A percentile compares a stretch with the other conserved stretches of the same genome.
Evolutionary conservation across 2,113 vertebrate genomes (phyloP).

Genomic region (Dasyprocta punctata): DNA sequence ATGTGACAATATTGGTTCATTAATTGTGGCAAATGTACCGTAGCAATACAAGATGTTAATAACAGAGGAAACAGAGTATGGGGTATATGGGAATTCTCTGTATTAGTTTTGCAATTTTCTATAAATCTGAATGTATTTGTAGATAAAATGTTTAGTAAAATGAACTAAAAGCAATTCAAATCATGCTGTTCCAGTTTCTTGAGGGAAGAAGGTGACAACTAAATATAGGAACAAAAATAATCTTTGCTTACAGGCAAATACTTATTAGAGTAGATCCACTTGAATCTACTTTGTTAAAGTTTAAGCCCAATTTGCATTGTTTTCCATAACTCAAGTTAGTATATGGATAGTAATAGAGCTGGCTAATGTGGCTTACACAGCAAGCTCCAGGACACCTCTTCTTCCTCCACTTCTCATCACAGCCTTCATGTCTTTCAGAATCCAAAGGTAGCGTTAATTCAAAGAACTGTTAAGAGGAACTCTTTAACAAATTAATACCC

Average conservation of each 20-base stretch:
- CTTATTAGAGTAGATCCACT: background rate
- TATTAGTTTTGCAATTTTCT: slow-evolving; percentile 7
- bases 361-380: background rate
- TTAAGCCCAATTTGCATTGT: background rate
- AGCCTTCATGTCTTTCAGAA: background rate
- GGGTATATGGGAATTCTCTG: background rate
- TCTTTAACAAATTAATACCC: slow-evolving; percentile 9
- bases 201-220: background rate
- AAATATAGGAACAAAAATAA: slow-evolving; percentile 15
- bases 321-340: slow-evolving; percentile 13
- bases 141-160: slow-evolving; percentile 23
- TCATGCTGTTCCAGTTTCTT: background rate
- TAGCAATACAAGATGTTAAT: slow-evolving; percentile 18
- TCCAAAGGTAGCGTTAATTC: background rate
- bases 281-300: slow-evolving; percentile 42
- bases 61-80: background rate
- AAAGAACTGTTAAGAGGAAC: background rate
- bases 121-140: slow-evolving; percentile 28
- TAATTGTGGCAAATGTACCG: slow-evolving; percentile 9
- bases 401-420: background rate
- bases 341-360: background rate
- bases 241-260: background rate
- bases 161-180: slow-evolving; percentile 22
- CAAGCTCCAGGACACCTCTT: background rate
- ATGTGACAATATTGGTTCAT: background rate